Percentiles rank a stretch among this genome's conserved stretches.
phyloP scores from a whole-genome alignment of 2,797 vertebrate genomes.

The Acanthurus lineatus region DNA sequence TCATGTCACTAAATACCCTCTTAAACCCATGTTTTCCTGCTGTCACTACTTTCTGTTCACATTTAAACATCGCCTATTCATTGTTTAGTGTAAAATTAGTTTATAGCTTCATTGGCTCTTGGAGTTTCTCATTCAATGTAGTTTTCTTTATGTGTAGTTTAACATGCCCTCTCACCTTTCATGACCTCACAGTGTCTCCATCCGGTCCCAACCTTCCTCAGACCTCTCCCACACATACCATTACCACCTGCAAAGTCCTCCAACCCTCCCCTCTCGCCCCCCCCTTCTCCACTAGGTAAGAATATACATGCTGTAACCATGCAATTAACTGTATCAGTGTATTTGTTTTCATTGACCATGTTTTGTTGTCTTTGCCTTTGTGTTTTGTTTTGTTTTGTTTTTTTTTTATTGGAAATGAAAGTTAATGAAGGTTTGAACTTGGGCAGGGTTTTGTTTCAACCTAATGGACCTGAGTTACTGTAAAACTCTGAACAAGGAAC shows the following conservation, averaged over 20 bases:
- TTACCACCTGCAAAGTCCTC: slow-evolving; percentile 89
- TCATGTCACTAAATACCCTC: not conserved
- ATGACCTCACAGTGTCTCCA: slow-evolving; percentile 78
- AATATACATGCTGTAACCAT: slow-evolving; percentile 12
- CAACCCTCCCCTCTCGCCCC: slow-evolving; percentile 85
- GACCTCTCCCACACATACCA: slow-evolving; percentile 89
- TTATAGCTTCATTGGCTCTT: not conserved
- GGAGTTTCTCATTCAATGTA: slow-evolving; percentile 14
- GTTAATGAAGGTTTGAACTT: not conserved
- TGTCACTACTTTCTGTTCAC: not conserved
- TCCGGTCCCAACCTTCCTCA: slow-evolving; percentile 87
- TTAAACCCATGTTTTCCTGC: not conserved
- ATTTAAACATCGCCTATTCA: not conserved
- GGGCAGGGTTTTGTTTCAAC: not conserved
- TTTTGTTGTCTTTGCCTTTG: not conserved
- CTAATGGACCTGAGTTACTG: not conserved
- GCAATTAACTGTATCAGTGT: not conserved
- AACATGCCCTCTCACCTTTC: slow-evolving; percentile 73
- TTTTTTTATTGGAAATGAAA: not conserved
- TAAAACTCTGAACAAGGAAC: not conserved
- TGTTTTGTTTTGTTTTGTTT: not conserved
- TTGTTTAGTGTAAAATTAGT: not conserved
- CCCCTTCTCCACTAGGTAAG: slow-evolving; percentile 89
- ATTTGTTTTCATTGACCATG: not conserved
- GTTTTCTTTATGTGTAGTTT: slow-evolving; percentile 64